Evolutionary conservation across 2,113 vertebrate species (phyloP).

Genomic region (Sphyrna mokarran): DNA sequence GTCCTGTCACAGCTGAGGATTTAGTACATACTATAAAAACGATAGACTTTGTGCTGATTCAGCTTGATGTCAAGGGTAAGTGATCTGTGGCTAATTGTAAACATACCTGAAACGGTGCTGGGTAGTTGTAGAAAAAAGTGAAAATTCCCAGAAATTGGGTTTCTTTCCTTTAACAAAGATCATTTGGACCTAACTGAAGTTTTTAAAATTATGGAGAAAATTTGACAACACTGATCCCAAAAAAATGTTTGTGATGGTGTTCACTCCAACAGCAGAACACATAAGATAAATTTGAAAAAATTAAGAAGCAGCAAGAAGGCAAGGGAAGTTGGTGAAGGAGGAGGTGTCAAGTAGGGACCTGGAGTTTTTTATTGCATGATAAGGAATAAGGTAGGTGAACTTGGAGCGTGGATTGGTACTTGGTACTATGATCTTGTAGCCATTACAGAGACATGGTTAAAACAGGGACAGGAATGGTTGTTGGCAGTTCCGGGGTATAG

Average conservation of each 20-base stretch:
- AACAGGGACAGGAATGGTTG: too few relatives aligned
- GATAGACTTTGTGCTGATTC: not conserved
- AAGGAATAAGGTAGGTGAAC: too few relatives aligned
- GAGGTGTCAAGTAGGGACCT: not conserved
- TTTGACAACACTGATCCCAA: not conserved
- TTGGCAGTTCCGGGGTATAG: too few relatives aligned
- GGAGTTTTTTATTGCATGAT: too few relatives aligned
- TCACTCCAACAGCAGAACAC: not conserved
- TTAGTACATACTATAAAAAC: not conserved
- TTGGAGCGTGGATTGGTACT: too few relatives aligned
- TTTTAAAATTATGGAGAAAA: not conserved
- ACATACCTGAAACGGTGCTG: not conserved
- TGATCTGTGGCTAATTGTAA: not conserved
- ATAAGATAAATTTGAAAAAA: not conserved
- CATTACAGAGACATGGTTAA: too few relatives aligned
- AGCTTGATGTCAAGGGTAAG: conserved; percentile 19
- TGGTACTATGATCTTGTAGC: too few relatives aligned
- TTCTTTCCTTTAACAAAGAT: not conserved
- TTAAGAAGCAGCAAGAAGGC: not conserved
- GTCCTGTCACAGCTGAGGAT: not conserved
- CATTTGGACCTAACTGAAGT: not conserved
- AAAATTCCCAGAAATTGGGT: not conserved
- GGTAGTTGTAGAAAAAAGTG: not conserved
- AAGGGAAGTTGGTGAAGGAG: not conserved
- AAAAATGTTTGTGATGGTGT: not conserved